Evolutionary conservation across 2,888 invertebrate genomes (phyloP), one percentile per base, ranked within the genome.

Genomic region (Torymus aiolomorphi): DNA sequence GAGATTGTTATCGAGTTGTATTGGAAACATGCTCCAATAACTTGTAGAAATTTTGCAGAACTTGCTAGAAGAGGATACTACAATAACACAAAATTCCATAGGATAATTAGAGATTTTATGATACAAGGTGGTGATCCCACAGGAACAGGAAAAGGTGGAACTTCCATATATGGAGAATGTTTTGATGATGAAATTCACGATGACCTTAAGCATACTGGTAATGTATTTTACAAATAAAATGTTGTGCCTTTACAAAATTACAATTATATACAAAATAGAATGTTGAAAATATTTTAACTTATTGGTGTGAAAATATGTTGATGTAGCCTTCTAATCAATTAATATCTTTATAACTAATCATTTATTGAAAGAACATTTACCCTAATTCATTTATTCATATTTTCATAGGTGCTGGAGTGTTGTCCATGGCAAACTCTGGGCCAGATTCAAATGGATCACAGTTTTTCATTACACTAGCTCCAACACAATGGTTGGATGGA

Each of bases 381-480:
- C 52, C 66, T 69, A 16, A 74, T 63, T 76, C 24, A 59, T 61
- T 67, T 42, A 56, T 65, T 80, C 75, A 16, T 42, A 81, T 78
- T 73, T 63, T 86, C 86, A 31, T 84, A 94, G 94, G 94, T 78
- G 94, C 95, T 80, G 95, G 95, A 20, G 92, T 95, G 76, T 85
- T 95, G 54, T 98, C 98, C 0, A 99, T 99, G 99, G 99, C 99
- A 0, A 99, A 99, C 92, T 96, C 98, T 20, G 98, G 99, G 0
- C 98, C 98, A 0, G 94, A 99, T 88, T 95, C 97, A 8, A 99
- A 99, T 90, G 98, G 98, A 2, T 98, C 98, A 51, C 99, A 99
- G 90, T 99, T 99, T 92, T 99, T 99, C 87, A 97, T 99, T 67
- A 98, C 98, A 0, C 91, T 99, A 80, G 98, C 96, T 0, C 98